These are phyloP conservation scores for Holotrichia oblita DNA, from an alignment of 1,140 invertebrate genomes.

Conservation along the genomic window DNA sequence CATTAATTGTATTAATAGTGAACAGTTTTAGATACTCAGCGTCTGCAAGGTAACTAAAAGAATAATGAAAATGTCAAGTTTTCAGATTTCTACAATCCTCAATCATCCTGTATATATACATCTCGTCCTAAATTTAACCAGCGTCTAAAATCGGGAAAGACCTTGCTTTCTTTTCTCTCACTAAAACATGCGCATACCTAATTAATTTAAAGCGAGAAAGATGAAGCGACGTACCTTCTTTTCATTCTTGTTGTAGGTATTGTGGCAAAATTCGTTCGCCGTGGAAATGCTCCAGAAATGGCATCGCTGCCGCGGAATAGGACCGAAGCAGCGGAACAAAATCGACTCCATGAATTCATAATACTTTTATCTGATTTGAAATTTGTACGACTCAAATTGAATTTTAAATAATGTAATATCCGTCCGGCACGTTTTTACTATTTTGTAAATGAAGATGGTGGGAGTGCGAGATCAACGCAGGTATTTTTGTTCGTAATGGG, in stretches of 20 bases:
- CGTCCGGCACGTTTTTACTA: slow-evolving; percentile 6
- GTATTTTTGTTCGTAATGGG: no score
- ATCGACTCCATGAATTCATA: slow-evolving; percentile 48
- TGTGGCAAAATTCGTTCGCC: background rate
- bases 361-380: slow-evolving; percentile 45
- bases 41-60: no score
- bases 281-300: background rate
- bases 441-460: background rate
- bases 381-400: slow-evolving; percentile 8
- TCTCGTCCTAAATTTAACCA: no score
- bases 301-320: background rate
- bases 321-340: background rate
- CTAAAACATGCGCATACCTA: slow-evolving; percentile 48
- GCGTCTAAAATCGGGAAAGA: no score
- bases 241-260: background rate
- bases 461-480: no score
- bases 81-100: no score
- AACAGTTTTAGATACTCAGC: no score
- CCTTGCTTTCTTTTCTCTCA: slow-evolving; percentile 44
- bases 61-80: no score
- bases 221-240: background rate
- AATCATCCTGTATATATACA: no score
- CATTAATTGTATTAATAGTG: no score
- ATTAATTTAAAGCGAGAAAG: slow-evolving; percentile 34
- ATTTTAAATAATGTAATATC: slow-evolving; percentile 14